Conservation (phyloP, 2,888 invertebrate genomes). For the Limnephilus rhombicus region DNA sequence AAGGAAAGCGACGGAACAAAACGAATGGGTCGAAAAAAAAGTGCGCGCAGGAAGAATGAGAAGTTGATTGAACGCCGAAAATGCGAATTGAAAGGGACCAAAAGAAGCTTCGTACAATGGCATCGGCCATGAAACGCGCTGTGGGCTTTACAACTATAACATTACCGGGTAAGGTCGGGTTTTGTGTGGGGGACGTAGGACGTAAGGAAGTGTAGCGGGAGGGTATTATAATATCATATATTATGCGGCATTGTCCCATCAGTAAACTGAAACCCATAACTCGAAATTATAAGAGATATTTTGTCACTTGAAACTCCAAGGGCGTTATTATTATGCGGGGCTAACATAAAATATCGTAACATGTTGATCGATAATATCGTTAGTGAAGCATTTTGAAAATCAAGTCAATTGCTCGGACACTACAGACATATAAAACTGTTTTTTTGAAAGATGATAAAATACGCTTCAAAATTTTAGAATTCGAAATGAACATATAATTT, state of each 20-base stretch:
- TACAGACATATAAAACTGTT: too few relatives aligned
- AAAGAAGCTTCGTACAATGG: conserved; percentile 56
- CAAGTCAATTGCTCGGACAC: not conserved
- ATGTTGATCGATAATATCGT: not conserved
- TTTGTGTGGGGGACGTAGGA: not conserved
- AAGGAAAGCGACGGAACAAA: conserved; percentile 48
- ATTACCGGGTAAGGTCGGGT: not conserved
- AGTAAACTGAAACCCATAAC: conserved; percentile 17
- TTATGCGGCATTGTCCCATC: not conserved
- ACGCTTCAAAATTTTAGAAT: too few relatives aligned
- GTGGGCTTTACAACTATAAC: not conserved
- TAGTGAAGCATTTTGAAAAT: not conserved
- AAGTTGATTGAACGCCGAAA: conserved; percentile 64
- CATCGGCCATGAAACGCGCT: conserved; percentile 4
- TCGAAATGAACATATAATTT: too few relatives aligned
- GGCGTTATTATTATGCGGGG: not conserved
- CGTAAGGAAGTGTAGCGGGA: not conserved
- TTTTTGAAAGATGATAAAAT: too few relatives aligned
- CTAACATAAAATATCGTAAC: not conserved
- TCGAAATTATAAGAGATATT: not conserved
- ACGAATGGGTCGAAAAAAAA: conserved; percentile 47
- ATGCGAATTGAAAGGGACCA: conserved; percentile 56
- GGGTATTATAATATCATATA: not conserved
- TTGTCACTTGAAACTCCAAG: conserved; percentile 21
- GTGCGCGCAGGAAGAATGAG: conserved; percentile 58